These are phyloP conservation scores for Conus betulinus DNA, from an alignment of 1,140 invertebrate genomes.

Conservation along the genomic window DNA sequence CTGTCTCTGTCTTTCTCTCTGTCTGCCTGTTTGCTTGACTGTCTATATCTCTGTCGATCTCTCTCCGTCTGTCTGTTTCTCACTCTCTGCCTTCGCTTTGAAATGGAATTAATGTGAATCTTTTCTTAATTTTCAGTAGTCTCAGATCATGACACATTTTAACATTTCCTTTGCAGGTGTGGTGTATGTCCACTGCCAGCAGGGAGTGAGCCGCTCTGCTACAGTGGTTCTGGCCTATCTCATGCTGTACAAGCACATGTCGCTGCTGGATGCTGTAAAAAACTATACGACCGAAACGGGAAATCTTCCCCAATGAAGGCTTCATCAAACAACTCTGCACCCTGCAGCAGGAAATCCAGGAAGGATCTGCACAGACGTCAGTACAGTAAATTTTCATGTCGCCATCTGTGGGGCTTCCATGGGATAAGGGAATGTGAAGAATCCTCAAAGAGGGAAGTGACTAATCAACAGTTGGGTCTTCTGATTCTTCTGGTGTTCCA, in stretches of 20 bases:
- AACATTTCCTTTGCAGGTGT: slow-evolving; percentile 75
- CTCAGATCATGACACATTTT: too few relatives aligned
- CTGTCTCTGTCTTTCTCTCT: too few relatives aligned
- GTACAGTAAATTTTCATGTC: background rate
- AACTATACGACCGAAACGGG: slow-evolving; percentile 78
- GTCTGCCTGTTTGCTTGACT: too few relatives aligned
- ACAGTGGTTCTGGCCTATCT: slow-evolving; percentile 95
- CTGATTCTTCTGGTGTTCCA: background rate
- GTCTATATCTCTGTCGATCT: too few relatives aligned
- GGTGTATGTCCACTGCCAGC: slow-evolving; percentile 94
- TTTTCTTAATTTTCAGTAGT: too few relatives aligned
- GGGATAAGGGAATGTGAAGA: background rate
- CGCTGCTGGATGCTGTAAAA: slow-evolving; percentile 84
- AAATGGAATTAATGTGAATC: too few relatives aligned
- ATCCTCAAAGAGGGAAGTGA: background rate
- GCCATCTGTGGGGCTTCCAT: background rate
- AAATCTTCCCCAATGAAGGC: slow-evolving; percentile 76
- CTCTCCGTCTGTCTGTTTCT: too few relatives aligned
- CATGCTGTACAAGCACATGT: slow-evolving; percentile 89
- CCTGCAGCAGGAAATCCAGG: slow-evolving; percentile 47
- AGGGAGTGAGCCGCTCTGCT: slow-evolving; percentile 93
- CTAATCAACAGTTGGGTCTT: background rate
- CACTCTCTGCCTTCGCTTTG: too few relatives aligned
- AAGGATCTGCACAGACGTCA: background rate
- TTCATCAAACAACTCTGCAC: slow-evolving; percentile 75